Base-by-base conservation (phyloP, 1,140 invertebrate genomes). In the Linepithema humile region DNA sequence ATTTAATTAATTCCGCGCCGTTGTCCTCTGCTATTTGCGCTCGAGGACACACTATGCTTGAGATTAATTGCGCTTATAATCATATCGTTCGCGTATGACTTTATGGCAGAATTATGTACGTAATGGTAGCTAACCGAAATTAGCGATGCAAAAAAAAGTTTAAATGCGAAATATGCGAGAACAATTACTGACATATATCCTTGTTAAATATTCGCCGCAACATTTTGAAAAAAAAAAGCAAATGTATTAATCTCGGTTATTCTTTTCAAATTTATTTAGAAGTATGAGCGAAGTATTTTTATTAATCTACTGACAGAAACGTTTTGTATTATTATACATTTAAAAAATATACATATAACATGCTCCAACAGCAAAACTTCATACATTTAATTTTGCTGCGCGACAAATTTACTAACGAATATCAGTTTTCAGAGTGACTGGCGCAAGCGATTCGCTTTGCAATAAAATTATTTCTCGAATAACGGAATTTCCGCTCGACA, bases 21-120 rank as follows among this genome's bases (percentile, higher is more conserved):
- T 48, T 53, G 23, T 40, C 45, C 48, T 70, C n/a, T 7, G 48
- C 23, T 69, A 69, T 70, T 80, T 17, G 23, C 50, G 75, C 75
- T 35, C 75, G 43, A 57, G n/a, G 50, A 55, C 48, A 80, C 26
- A 50, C 35, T 12, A 17, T 10, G 48, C 35, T 55, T 40, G 64
- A 70, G 64, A 80, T 80, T 80, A 80, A 80, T 80, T 53, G 35
- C 32, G 64, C 48, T 78, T 80, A 80, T 80, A 57, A 80, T 62
- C 75, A 80, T 80, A 80, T 80, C 57, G 75, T 69, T 70, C 48
- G 35, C 48, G 48, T 23, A 70, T 9, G 38, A 35, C 10, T 55
- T 20, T 20, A 62, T 9, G 1, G 59, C n/a, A 2, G 59, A 9
- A 7, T 4, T n/a, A 20, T n/a, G 35, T 1, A 7, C 7, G 50